Conservation (phyloP, 2,113 vertebrate species). For the Zosterops pallidus region DNA sequence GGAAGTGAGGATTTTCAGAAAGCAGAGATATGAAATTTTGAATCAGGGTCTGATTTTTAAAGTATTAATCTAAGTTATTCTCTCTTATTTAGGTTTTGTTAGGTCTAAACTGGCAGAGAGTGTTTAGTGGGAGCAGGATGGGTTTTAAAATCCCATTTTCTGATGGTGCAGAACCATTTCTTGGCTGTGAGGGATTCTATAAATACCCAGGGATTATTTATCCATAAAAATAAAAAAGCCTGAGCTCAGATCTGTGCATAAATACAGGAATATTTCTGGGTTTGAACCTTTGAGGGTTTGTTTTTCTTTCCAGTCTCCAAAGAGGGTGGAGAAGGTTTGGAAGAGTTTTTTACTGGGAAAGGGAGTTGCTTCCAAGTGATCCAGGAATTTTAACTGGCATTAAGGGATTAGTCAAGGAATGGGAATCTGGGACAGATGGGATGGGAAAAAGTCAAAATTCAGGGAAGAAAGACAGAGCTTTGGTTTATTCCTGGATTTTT, state of each 20-base stretch:
- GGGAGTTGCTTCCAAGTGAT: background rate
- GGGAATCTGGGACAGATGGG: background rate
- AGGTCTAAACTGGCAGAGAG: background rate
- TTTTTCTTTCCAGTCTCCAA: background rate
- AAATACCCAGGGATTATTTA: background rate
- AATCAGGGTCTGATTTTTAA: background rate
- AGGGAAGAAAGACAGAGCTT: background rate
- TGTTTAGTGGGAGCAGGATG: fast-evolving
- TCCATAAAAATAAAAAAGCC: background rate
- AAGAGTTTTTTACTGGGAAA: background rate
- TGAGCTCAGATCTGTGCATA: background rate
- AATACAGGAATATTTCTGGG: background rate
- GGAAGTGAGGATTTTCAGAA: background rate
- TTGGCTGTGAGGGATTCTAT: background rate
- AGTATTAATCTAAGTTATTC: background rate
- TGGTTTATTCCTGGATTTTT: background rate
- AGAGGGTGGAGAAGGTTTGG: background rate
- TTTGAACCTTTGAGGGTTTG: fast-evolving
- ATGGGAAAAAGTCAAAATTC: background rate
- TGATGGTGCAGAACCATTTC: background rate
- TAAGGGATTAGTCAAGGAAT: fast-evolving
- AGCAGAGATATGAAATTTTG: background rate
- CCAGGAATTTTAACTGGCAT: background rate
- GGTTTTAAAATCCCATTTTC: background rate
- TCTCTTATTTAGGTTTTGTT: background rate